Evolutionary conservation across 2,113 vertebrate genomes (phyloP), one percentile per base, ranked within the genome.

Genomic region (Chlorodrepanis virens): DNA sequence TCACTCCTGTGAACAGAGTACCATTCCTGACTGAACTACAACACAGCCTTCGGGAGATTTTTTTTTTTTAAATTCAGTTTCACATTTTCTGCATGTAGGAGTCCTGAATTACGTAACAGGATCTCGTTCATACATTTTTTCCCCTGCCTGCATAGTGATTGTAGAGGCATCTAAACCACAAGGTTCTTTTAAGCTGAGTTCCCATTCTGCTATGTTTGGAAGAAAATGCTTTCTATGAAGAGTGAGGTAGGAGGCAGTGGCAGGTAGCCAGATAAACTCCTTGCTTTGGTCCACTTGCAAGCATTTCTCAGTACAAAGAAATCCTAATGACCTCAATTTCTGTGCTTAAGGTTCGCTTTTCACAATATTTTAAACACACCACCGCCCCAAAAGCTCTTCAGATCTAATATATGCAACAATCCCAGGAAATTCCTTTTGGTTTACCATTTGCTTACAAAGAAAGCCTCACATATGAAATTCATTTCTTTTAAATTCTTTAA

Each of bases 401-500:
- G 68, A 95, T 89, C 90, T 69, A 81, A 95, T 70, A 83, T 33
- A 77, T 35, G 59, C 89, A 97, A 94, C 94, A 95, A 96, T 85
- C 87, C 95, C 95, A 95, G 95, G 96, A 96, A 96, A 96, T 95
- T 91, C 94, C 90, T 95, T 96, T 91, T 77, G 93, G 88, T 93
- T 96, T 95, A 92, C 89, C 89, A 85, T 87, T 79, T 61, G 87
- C 82, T 96, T 93, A 79, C 64, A 96, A 91, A 89, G 83, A 81
- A 90, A 87, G 68, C 50, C 61, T 79, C 69, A 78, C 95, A 95
- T 74, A 95, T 85, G 92, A 93, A 89, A 94, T 87, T 76, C 0
- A 93, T 94, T 96, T 95, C 70, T 94, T 61, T 83, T 84, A 83
- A 94, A 96, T 96, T 93, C 85, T 89, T 94, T 87, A 63, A 70